phyloP scores from a whole-genome alignment of 37 sponge, comb jelly and placozoan genomes.

The Eunapius fragilis region DNA sequence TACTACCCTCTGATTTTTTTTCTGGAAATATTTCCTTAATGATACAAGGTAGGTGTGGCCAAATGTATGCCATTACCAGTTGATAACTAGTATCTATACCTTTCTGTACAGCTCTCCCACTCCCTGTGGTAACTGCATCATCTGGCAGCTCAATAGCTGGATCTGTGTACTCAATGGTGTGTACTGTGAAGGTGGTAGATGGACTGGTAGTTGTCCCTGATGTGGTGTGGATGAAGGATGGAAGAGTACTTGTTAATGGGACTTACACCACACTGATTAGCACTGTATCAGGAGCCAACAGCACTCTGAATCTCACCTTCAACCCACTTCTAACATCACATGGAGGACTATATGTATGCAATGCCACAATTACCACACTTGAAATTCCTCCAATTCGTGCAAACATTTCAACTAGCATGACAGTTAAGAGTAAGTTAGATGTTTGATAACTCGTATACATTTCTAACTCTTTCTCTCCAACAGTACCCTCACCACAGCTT shows the following conservation, averaged over 20 bases:
- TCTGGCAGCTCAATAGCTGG: neutral
- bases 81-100: no score
- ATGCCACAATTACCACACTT: slow-evolving; percentile 4
- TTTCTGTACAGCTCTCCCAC: neutral
- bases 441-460: no score
- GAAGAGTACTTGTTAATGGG: neutral
- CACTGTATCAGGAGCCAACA: neutral
- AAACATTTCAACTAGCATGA: neutral
- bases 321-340: slow-evolving; percentile 27
- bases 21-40: neutral
- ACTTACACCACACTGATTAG: neutral
- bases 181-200: slow-evolving; percentile 12
- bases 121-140: neutral
- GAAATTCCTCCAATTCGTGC: neutral
- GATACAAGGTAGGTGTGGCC: no score
- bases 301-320: slow-evolving; percentile 10
- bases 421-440: slow-evolving; percentile 31
- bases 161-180: slow-evolving; percentile 17
- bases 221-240: slow-evolving; percentile 27
- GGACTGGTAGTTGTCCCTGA: slow-evolving; percentile 8
- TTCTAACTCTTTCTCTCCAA: no score
- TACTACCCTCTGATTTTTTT: neutral
- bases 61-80: no score
- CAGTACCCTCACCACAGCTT: no score
- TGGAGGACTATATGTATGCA: slow-evolving; percentile 40